Evolutionary conservation across 2,113 vertebrate species (phyloP), one percentile per base, ranked within the genome.

Genomic region (Tragelaphus scriptus): DNA sequence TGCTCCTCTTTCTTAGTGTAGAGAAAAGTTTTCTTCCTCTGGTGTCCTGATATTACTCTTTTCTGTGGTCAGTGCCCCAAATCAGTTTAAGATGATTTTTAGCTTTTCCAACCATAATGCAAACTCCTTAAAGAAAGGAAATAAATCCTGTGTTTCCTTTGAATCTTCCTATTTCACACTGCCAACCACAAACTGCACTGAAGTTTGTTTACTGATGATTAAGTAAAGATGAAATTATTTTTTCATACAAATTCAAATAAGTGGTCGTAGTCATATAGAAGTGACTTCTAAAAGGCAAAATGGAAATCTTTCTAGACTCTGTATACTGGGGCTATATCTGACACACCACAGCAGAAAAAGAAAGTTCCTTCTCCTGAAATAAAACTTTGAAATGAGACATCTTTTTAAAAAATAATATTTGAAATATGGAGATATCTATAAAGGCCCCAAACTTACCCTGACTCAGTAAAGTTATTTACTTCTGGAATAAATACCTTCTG

Each of bases 331-430:
- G 26, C 85, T 14, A 10, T 16, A 59, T 53, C n/a, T 93, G 15
- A 77, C 8, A 75, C 4, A 14, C 1, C 12, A 85, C 2, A 36
- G 17, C 11, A 87, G 71, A 68, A 36, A 75, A 19, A 88, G 30
- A 58, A 55, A 85, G 26, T 77, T 92, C 11, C 3, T 90, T 77
- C 58, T 81, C 21, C 49, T 85, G n/a, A 75, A 92, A 77, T 63
- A 30, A 81, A 85, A 59, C n/a, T 89, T 91, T 88, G 32, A 96
- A 95, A 92, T n/a, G n/a, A 96, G 87, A 86, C 14, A 30, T 90
- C 17, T 85, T 85, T 53, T 91, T 92, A 19, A 44, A 90, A 94
- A 12, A 77, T 75, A n/a, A 47, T 25, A 65, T 58, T 79, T 90
- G 53, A 92, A 96, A 81, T 68, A 25, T 28, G 21, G 2, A 68